phyloP scores from a whole-genome alignment of 2,888 invertebrate genomes.

The Lobophora halterata region DNA sequence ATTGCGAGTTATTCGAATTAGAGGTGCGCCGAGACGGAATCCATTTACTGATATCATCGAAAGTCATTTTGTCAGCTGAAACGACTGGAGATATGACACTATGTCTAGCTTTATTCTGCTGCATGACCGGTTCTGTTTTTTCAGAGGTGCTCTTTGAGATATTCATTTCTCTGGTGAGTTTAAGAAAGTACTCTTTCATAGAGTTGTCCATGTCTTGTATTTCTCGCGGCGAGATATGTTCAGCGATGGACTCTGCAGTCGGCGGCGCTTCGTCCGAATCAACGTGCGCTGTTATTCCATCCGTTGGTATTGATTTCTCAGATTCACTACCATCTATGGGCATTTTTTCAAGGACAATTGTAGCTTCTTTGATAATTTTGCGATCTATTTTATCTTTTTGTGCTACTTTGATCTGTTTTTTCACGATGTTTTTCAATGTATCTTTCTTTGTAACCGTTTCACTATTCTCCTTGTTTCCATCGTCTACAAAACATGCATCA shows the following conservation, averaged over 20 bases:
- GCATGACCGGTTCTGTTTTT: too few relatives aligned
- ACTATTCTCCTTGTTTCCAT: conserved; percentile 15
- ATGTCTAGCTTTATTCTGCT: not conserved
- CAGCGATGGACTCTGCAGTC: conserved; percentile 33
- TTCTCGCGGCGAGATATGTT: conserved; percentile 45
- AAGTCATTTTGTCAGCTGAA: conserved; percentile 35
- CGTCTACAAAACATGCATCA: conserved; percentile 29
- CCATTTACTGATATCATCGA: conserved; percentile 39
- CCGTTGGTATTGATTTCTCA: conserved; percentile 49
- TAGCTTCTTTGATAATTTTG: conserved; percentile 2
- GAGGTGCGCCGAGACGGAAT: conserved; percentile 23
- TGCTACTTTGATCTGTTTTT: not conserved
- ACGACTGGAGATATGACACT: conserved; percentile 36
- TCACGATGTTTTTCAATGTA: not conserved
- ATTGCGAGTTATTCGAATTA: conserved; percentile 3
- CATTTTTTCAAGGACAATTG: conserved; percentile 8
- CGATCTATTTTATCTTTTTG: not conserved
- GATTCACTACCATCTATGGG: conserved; percentile 29
- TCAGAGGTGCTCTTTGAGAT: conserved; percentile 16
- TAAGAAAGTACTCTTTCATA: conserved; percentile 45
- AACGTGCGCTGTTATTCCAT: conserved; percentile 61
- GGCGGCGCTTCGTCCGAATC: conserved; percentile 55
- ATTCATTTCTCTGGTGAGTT: conserved; percentile 43
- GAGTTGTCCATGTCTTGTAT: conserved; percentile 43
- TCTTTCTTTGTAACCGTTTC: conserved; percentile 13